phyloP scores from a whole-genome alignment of 1,140 invertebrate species.

The Drosophila neocordata region DNA sequence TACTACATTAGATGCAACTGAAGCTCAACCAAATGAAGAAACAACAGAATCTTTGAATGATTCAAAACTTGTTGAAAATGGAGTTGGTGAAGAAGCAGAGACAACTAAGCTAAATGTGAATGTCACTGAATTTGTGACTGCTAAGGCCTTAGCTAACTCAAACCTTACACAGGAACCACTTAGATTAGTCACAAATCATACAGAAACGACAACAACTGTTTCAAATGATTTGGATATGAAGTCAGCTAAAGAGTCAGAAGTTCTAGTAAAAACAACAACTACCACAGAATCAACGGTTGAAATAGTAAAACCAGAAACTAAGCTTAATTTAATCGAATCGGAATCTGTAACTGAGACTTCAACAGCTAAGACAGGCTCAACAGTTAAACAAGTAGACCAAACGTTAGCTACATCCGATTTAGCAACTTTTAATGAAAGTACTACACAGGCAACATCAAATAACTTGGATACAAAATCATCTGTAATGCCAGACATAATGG shows the following conservation, averaged over 20 bases:
- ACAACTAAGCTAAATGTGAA: not conserved
- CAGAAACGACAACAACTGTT: not conserved
- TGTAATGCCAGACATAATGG: not conserved
- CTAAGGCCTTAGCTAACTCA: not conserved
- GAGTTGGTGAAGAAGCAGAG: no score
- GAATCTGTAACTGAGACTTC: not conserved
- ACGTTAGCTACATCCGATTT: not conserved
- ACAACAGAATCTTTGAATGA: not conserved
- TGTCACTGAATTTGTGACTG: conserved; percentile 1
- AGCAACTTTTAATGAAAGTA: not conserved
- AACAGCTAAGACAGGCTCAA: not conserved
- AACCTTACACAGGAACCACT: not conserved
- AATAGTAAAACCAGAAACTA: not conserved
- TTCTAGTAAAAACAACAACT: not conserved
- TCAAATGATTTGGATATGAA: not conserved
- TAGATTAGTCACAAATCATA: not conserved
- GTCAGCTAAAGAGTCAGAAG: not conserved
- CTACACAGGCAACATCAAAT: not conserved
- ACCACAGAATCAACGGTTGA: not conserved
- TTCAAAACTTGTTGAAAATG: not conserved
- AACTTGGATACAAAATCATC: not conserved
- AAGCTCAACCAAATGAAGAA: conserved; percentile 34
- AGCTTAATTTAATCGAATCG: not conserved
- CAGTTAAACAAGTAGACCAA: not conserved
- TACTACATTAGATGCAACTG: conserved; percentile 62